Percentiles rank a stretch among this genome's conserved stretches.
phyloP scores from a whole-genome alignment of 2,113 vertebrate genomes.

The Otus sunia region DNA sequence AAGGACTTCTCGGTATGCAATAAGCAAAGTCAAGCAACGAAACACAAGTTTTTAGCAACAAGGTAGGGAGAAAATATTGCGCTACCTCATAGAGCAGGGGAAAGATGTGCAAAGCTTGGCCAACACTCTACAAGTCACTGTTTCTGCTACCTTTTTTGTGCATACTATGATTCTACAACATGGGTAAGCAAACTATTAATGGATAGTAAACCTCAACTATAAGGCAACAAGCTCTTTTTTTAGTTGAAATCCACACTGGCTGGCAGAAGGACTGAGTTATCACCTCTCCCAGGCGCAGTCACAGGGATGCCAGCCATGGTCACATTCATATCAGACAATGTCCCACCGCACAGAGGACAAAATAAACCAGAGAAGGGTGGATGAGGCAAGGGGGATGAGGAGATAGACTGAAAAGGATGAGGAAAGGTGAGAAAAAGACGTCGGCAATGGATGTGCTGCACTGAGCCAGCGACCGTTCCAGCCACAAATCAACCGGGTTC shows the following conservation, averaged over 20 bases:
- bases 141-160: neutral
- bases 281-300: neutral
- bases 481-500: neutral
- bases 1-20: neutral
- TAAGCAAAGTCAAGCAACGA: neutral
- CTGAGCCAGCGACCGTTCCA: accelerated
- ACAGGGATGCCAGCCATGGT: neutral
- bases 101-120: neutral
- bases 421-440: neutral
- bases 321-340: accelerated
- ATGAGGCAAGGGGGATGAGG: neutral
- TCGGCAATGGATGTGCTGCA: neutral
- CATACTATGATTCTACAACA: neutral
- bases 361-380: neutral
- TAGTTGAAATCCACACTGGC: neutral
- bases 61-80: neutral
- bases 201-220: neutral
- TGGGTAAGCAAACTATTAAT: neutral
- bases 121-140: accelerated
- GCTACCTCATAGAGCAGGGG: neutral
- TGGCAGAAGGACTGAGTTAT: neutral
- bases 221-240: neutral
- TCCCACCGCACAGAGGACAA: neutral
- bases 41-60: neutral
- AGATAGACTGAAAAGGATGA: neutral